These are phyloP conservation scores for Volucella bombylans DNA, from an alignment of 2,888 invertebrate species.

Conservation along the genomic window DNA sequence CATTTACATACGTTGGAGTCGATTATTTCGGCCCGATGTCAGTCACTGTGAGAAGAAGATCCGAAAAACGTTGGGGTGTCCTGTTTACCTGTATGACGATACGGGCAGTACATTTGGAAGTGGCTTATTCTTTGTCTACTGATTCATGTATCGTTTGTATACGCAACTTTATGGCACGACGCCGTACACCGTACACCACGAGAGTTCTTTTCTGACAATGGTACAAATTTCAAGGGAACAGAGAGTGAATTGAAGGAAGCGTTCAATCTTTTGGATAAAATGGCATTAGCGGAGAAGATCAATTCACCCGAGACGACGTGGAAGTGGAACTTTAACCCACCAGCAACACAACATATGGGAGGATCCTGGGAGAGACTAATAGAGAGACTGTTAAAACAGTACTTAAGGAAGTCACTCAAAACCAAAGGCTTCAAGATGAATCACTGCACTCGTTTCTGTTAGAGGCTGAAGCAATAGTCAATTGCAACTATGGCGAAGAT, in stretches of 20 bases:
- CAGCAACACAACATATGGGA: neutral
- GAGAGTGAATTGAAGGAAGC: conserved; percentile 43
- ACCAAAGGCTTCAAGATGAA: conserved; percentile 72
- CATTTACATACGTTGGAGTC: neutral
- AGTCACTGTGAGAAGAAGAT: no score
- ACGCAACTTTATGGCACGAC: conserved; percentile 52
- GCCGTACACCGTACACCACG: conserved; percentile 60
- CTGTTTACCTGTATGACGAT: neutral
- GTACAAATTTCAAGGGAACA: conserved; percentile 65
- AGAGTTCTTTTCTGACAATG: conserved; percentile 62
- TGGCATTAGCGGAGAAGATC: neutral
- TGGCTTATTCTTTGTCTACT: conserved; percentile 31
- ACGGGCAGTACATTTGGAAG: conserved; percentile 9
- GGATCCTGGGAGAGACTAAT: conserved; percentile 40
- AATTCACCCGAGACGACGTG: conserved; percentile 38
- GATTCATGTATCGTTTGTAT: conserved; percentile 6
- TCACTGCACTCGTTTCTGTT: conserved; percentile 37
- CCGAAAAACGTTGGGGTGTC: neutral
- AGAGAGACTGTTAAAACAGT: conserved; percentile 62
- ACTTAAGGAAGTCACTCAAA: conserved; percentile 59
- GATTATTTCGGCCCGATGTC: neutral
- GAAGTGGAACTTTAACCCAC: neutral
- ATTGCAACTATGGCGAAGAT: conserved; percentile 67
- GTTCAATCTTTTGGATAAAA: conserved; percentile 6
- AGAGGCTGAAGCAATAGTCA: conserved; percentile 71